Conservation (phyloP, 2,113 vertebrate genomes). For the Pristiophorus japonicus region DNA sequence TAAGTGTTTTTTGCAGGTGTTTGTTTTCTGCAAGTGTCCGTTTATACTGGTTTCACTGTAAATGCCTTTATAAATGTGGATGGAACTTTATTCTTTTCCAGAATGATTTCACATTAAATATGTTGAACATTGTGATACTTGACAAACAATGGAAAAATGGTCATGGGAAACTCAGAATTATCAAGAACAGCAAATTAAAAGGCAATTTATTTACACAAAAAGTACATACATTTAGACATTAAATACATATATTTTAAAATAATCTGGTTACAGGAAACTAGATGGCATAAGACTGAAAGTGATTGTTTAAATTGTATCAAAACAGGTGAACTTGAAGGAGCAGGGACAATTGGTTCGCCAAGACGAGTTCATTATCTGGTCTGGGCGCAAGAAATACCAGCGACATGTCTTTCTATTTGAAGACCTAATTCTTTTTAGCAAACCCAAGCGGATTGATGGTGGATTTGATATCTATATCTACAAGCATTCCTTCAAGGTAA, state of each 20-base stretch:
- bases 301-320: neutral
- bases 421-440: conserved; percentile 79
- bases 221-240: neutral
- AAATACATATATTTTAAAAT: neutral
- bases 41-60: neutral
- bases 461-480: conserved; percentile 71
- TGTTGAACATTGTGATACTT: neutral
- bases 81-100: neutral
- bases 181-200: neutral
- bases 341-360: conserved; percentile 77
- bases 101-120: neutral
- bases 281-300: neutral
- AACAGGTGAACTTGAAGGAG: conserved; percentile 78
- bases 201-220: neutral
- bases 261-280: neutral
- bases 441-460: conserved; percentile 67
- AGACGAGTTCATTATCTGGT: conserved; percentile 69
- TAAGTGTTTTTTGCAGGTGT: neutral
- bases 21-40: neutral
- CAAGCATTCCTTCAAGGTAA: conserved; percentile 78
- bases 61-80: neutral
- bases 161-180: neutral
- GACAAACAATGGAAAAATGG: neutral
- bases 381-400: conserved; percentile 67
- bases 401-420: conserved; percentile 76